Evolutionary conservation across 2,888 invertebrate genomes (phyloP), one percentile per base, ranked within the genome.

Genomic region (Creontiades dilutus): DNA sequence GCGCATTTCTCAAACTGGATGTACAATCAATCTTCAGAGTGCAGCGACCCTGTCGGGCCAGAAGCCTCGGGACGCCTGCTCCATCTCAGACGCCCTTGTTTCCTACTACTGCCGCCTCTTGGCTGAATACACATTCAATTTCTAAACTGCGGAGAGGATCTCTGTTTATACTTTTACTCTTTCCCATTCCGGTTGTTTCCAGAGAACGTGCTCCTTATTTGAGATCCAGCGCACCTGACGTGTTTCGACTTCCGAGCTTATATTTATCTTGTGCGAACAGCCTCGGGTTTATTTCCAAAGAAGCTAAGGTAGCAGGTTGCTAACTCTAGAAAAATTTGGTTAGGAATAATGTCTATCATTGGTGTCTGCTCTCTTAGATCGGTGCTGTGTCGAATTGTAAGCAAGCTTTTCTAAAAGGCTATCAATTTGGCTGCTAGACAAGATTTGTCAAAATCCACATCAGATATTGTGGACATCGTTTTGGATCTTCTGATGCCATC

Each of bases 61-160:
- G 55, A 55, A 55, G 55, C 55, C n/a, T 57, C 19, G n/a, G n/a
- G 57, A 57, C 57, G 57, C 57, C 57, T 57, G 57, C 57, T 16
- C 57, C 57, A n/a, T 57, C 57, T 57, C 57, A 57, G n/a, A 57
- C 19, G 57, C n/a, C 19, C 57, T n/a, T 1, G 14, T 16, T 57
- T n/a, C 57, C n/a, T n/a, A 16, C 57, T 16, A 16, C 14, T 55
- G 13, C n/a, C n/a, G 57, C 7, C n/a, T 57, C 57, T 57, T 57
- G 57, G 57, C 57, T n/a, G 57, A 57, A n/a, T 57, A 57, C 57
- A 57, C 57, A 57, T 14, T 57, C 57, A 57, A 57, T 57, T 57
- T 57, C n/a, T 57, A 57, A 57, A 57, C 16, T 16, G 57, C n/a
- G 57, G n/a, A 37, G 7, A 4, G 7, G 57, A n/a, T 16, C n/a